Conservation (phyloP, 2,113 vertebrate genomes). For the Corydoras maculifer region DNA sequence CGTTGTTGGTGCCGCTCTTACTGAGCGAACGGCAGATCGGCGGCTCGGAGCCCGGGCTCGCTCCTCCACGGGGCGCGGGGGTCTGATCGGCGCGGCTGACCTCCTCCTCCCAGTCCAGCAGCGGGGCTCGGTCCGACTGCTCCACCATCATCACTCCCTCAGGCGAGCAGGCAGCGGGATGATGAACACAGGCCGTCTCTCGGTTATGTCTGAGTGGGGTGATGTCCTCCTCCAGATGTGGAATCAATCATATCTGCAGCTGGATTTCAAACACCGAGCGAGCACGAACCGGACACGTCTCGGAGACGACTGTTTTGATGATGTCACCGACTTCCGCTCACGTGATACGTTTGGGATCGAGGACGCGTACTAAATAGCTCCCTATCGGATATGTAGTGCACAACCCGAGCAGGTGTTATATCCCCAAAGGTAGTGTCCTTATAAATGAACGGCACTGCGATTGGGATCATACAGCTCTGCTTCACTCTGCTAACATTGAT, state of each 20-base stretch:
- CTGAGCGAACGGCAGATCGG: conserved; percentile 40
- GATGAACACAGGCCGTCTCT: neutral
- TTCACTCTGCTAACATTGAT: too few relatives aligned
- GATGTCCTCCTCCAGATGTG: neutral
- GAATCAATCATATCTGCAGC: neutral
- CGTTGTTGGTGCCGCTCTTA: too few relatives aligned
- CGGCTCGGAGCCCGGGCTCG: conserved; percentile 44
- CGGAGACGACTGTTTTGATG: conserved; percentile 62
- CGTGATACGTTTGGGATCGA: conserved; percentile 46
- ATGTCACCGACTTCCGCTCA: conserved; percentile 68
- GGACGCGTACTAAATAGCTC: neutral
- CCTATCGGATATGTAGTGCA: too few relatives aligned
- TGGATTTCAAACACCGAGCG: too few relatives aligned
- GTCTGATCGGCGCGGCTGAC: conserved; percentile 67
- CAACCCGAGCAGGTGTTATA: too few relatives aligned
- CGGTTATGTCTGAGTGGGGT: neutral
- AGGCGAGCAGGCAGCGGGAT: neutral
- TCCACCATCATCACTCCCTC: conserved; percentile 69
- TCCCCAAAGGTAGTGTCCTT: too few relatives aligned
- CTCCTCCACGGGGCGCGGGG: conserved; percentile 45
- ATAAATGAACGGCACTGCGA: too few relatives aligned
- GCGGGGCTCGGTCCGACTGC: conserved; percentile 83
- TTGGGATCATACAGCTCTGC: too few relatives aligned
- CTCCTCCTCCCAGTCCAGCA: conserved; percentile 90
- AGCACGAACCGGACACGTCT: conserved; percentile 9